These are phyloP conservation scores for Geopemphigus sp. DNA, from an alignment of 1,140 invertebrate species.

Conservation along the genomic window DNA sequence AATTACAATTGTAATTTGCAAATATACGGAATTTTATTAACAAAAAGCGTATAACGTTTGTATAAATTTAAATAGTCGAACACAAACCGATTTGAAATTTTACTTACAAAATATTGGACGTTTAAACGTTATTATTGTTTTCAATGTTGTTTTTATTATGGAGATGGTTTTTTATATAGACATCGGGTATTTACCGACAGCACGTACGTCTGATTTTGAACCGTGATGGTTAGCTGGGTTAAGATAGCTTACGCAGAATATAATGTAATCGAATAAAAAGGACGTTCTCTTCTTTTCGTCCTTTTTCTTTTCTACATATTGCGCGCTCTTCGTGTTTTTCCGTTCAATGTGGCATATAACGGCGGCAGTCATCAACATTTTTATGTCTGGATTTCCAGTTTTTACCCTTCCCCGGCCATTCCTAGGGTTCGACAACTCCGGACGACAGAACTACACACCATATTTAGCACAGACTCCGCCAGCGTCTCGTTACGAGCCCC, in stretches of 20 bases:
- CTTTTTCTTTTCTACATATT: neutral
- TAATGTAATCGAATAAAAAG: neutral
- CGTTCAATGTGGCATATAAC: conserved; percentile 26
- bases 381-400: conserved; percentile 15
- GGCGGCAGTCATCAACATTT: conserved; percentile 16
- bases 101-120: neutral
- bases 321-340: neutral
- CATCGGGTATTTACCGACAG: neutral
- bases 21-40: too few species aligned
- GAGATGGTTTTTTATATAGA: neutral
- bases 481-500: conserved; percentile 7
- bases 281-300: neutral
- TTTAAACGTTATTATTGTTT: too few species aligned
- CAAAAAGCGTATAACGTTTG: too few species aligned
- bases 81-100: neutral
- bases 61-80: too few species aligned
- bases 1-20: too few species aligned
- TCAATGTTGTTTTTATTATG: too few species aligned
- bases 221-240: neutral
- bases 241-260: neutral
- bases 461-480: neutral
- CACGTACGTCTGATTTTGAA: neutral
- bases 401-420: neutral
- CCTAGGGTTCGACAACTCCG: too few species aligned
- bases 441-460: neutral